Conservation (phyloP, 2,888 invertebrate species). For the Branchellion lobata region DNA sequence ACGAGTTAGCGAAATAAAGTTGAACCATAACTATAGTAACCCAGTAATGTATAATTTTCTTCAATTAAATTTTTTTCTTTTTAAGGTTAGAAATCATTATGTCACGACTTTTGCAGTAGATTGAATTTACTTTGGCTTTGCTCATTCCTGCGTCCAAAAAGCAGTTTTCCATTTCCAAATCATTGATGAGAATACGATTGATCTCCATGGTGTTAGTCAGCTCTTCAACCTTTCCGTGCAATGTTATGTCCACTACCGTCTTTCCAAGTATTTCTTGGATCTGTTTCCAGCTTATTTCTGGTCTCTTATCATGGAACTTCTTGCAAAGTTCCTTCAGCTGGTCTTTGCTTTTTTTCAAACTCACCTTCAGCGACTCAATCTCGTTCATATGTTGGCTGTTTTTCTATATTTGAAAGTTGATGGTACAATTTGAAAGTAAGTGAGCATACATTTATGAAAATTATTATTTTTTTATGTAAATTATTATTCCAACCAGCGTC, state of each 20-base stretch:
- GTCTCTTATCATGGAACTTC: constrained; percentile 21
- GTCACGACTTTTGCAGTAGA: background rate
- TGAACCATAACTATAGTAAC: too few relatives aligned
- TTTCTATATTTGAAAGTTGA: too few relatives aligned
- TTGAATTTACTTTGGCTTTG: background rate
- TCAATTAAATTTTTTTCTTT: too few relatives aligned
- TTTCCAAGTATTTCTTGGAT: constrained; percentile 31
- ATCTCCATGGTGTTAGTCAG: constrained; percentile 26
- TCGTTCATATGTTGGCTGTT: constrained; percentile 41
- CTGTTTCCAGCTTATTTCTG: constrained; percentile 38
- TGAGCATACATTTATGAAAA: background rate
- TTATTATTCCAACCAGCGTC: too few relatives aligned
- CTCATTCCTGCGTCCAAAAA: constrained; percentile 5
- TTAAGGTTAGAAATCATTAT: background rate
- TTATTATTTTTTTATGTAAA: background rate
- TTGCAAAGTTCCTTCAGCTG: constrained; percentile 28
- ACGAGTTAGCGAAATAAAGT: too few relatives aligned
- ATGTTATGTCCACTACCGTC: constrained; percentile 15
- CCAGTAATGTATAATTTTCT: too few relatives aligned
- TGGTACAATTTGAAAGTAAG: background rate
- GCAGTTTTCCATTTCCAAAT: constrained; percentile 39
- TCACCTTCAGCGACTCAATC: constrained; percentile 29
- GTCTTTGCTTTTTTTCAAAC: constrained; percentile 35
- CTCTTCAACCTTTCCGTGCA: constrained; percentile 29
- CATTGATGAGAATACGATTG: constrained; percentile 18